A percentile compares a stretch with the other conserved stretches of the same genome.
These are phyloP conservation scores for Cataglyphis hispanica DNA, from an alignment of 1,140 invertebrate species.

Conservation along the genomic window DNA sequence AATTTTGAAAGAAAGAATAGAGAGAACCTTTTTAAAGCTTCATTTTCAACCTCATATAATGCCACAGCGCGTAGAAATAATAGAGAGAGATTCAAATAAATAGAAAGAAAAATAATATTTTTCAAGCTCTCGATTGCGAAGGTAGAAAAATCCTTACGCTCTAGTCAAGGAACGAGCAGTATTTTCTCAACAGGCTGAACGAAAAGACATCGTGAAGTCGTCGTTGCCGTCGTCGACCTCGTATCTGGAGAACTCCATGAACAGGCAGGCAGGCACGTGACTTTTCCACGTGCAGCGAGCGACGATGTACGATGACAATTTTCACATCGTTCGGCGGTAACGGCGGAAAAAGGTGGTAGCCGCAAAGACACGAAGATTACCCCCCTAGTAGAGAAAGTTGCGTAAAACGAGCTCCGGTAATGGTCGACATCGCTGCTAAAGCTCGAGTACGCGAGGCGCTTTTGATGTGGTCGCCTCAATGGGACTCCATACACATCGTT, in stretches of 20 bases:
- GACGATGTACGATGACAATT: constrained; percentile 69
- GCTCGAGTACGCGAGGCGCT: constrained; percentile 55
- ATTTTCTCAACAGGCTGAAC: constrained; percentile 57
- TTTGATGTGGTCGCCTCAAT: constrained; percentile 72
- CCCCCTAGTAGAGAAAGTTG: constrained; percentile 61
- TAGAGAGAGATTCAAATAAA: constrained; percentile 35
- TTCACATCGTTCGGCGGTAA: constrained; percentile 59
- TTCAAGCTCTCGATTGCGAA: constrained; percentile 25
- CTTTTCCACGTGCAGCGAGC: constrained; percentile 60
- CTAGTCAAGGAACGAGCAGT: constrained; percentile 25
- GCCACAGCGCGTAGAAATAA: constrained; percentile 10
- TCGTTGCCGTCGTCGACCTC: constrained; percentile 25
- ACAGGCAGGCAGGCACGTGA: constrained; percentile 48
- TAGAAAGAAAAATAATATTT: constrained; percentile 10
- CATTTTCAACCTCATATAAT: background rate
- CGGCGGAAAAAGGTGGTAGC: constrained; percentile 41
- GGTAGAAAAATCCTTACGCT: constrained; percentile 54
- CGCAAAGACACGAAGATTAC: constrained; percentile 54
- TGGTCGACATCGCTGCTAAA: constrained; percentile 64
- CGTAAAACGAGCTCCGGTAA: constrained; percentile 68
- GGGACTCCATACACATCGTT: constrained; percentile 65
- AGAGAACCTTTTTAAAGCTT: background rate
- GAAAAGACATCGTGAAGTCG: constrained; percentile 21
- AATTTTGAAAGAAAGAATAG: background rate
- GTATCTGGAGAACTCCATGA: constrained; percentile 34